These are phyloP conservation scores for Prunella himalayana DNA, from an alignment of 2,113 vertebrate genomes.

Conservation along the genomic window DNA sequence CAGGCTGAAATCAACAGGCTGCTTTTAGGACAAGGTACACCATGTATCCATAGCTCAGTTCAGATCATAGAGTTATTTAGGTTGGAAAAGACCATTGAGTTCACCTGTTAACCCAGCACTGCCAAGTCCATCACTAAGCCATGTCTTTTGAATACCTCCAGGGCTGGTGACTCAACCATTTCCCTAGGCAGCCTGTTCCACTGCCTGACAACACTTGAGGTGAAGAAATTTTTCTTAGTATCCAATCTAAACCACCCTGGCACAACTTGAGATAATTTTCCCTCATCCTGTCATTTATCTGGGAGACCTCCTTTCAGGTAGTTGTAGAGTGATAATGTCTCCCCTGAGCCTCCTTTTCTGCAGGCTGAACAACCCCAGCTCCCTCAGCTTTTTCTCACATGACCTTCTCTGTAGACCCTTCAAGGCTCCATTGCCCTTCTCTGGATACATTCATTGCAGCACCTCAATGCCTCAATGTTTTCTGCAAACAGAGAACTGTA, in stretches of 20 bases:
- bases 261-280: not conserved
- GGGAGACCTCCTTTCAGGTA: not conserved
- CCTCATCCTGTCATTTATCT: not conserved
- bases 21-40: not conserved
- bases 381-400: not conserved
- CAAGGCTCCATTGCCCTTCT: not conserved
- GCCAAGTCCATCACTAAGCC: not conserved
- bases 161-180: not conserved
- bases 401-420: not conserved
- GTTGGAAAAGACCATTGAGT: not conserved
- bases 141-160: not conserved
- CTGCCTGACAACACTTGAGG: not conserved
- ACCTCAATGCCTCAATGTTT: not conserved
- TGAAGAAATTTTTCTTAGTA: not conserved
- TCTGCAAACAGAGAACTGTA: not conserved
- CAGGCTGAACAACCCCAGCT: not conserved
- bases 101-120: not conserved
- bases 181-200: not conserved
- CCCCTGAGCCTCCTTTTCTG: not conserved
- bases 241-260: not conserved
- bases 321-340: not conserved
- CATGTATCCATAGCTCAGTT: not conserved
- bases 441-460: not conserved
- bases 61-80: not conserved
- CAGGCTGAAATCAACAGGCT: not conserved